These are phyloP conservation scores for Hyles euphorbiae DNA, from an alignment of 1,140 invertebrate genomes.

Conservation along the genomic window DNA sequence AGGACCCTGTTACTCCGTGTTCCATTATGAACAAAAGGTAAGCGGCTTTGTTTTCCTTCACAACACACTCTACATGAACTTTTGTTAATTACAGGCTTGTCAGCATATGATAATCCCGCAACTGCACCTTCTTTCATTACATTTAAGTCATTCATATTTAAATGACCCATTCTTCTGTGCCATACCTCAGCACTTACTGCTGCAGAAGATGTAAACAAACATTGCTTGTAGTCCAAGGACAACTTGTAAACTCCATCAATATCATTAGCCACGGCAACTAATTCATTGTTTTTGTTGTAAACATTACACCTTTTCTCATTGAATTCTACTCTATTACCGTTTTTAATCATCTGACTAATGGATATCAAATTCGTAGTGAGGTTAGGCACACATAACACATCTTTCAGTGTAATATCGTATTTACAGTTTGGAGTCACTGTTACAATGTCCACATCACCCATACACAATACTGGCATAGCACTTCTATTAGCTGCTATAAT, in stretches of 20 bases:
- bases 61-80: slow-evolving; percentile 15
- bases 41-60: slow-evolving; percentile 19
- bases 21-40: slow-evolving; percentile 11
- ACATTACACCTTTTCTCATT: slow-evolving; percentile 20
- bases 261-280: slow-evolving; percentile 12
- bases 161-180: slow-evolving; percentile 20
- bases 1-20: slow-evolving; percentile 13
- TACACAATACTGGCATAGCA: slow-evolving; percentile 25
- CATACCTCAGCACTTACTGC: slow-evolving; percentile 7
- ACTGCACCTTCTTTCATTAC: slow-evolving; percentile 21
- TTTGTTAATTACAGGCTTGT: slow-evolving; percentile 15
- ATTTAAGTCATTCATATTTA: slow-evolving; percentile 18
- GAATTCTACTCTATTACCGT: slow-evolving; percentile 31
- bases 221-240: slow-evolving; percentile 1
- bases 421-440: slow-evolving; percentile 10
- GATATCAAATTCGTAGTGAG: slow-evolving; percentile 36
- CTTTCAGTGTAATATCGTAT: slow-evolving; percentile 11
- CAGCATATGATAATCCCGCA: slow-evolving; percentile 5
- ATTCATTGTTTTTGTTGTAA: slow-evolving; percentile 19
- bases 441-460: slow-evolving; percentile 25
- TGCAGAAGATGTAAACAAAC: slow-evolving; percentile 12
- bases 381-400: slow-evolving; percentile 20
- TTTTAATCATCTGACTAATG: slow-evolving; percentile 32
- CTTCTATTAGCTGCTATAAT: slow-evolving; percentile 34
- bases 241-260: slow-evolving; percentile 20